phyloP scores from a whole-genome alignment of 2,113 vertebrate genomes.

The Connochaetes taurinus region DNA sequence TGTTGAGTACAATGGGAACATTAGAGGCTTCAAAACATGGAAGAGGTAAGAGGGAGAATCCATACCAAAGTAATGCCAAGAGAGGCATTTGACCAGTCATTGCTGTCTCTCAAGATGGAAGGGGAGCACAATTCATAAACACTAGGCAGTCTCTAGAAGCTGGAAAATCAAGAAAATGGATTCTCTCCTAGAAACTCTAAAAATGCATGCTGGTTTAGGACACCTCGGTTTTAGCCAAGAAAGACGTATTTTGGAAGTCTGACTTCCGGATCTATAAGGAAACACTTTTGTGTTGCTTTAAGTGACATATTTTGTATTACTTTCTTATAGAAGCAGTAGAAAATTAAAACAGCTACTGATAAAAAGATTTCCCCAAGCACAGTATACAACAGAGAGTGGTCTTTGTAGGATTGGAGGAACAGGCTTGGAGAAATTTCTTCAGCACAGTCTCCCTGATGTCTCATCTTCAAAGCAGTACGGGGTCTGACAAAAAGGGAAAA shows the following conservation, averaged over 20 bases:
- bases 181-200: neutral
- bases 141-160: neutral
- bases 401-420: neutral
- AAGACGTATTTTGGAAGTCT: neutral
- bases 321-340: neutral
- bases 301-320: neutral
- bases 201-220: neutral
- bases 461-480: neutral
- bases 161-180: neutral
- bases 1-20: neutral
- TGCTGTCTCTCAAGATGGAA: neutral
- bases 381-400: neutral
- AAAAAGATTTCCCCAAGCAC: neutral
- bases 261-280: neutral
- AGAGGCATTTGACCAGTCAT: neutral
- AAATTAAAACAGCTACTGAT: neutral
- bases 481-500: neutral
- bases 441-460: neutral
- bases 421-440: neutral
- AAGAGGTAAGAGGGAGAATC: neutral
- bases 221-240: neutral
- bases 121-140: neutral
- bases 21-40: neutral
- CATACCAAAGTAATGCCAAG: too few species aligned
- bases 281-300: neutral